A percentile compares a stretch with the other conserved stretches of the same genome.
Evolutionary conservation across 2,797 vertebrate genomes (phyloP).

Genomic region (Diceros bicornis): DNA sequence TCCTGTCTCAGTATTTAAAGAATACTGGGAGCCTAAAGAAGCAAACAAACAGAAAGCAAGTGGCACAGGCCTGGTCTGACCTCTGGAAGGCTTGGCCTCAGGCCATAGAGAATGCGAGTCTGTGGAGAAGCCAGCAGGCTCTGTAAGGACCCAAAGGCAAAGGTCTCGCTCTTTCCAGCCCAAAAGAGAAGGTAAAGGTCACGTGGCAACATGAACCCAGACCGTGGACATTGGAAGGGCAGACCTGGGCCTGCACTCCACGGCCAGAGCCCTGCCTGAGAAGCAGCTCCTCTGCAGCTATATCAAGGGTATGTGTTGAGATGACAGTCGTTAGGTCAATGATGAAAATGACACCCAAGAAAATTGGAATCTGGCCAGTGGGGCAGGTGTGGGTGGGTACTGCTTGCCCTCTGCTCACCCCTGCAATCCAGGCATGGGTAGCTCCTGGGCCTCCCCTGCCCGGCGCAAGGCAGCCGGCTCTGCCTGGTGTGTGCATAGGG

Average conservation of each 20-base stretch:
- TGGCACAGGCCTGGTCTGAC: fast-evolving
- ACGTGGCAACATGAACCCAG: background rate
- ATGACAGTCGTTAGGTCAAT: fast-evolving
- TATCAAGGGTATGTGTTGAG: background rate
- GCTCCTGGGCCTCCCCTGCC: too few species aligned
- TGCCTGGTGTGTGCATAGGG: fast-evolving
- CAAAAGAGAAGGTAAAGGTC: background rate
- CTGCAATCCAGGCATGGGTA: fast-evolving
- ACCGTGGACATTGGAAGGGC: fast-evolving
- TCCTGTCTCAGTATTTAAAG: background rate
- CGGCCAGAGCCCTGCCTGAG: background rate
- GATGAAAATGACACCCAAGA: background rate
- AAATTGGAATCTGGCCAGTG: fast-evolving
- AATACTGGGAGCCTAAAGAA: background rate
- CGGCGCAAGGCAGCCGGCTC: background rate
- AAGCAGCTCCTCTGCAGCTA: background rate
- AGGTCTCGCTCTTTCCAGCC: background rate
- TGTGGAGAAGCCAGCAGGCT: background rate
- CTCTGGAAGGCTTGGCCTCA: background rate
- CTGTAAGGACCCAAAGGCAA: too few species aligned
- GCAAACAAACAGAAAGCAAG: background rate
- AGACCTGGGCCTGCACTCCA: background rate
- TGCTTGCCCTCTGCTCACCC: background rate
- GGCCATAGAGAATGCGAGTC: background rate
- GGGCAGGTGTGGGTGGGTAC: fast-evolving